phyloP scores from a whole-genome alignment of 2,797 vertebrate genomes.

The Peromyscus melanophrys region DNA sequence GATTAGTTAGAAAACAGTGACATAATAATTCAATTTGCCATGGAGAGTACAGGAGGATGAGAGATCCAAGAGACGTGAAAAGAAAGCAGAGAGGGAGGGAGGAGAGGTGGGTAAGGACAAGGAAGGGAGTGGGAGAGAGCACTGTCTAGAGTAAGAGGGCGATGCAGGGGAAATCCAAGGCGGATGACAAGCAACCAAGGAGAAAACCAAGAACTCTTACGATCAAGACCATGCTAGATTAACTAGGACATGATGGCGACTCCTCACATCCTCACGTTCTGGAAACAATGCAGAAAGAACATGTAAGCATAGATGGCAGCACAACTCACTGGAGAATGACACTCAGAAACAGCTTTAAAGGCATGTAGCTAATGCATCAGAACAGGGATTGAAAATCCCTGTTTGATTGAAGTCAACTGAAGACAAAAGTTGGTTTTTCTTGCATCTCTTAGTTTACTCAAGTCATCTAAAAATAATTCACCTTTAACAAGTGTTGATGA shows the following conservation, averaged over 20 bases:
- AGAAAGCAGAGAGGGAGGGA: no score
- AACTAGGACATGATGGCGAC: not conserved
- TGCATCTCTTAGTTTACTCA: conserved; percentile 65
- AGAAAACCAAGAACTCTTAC: not conserved
- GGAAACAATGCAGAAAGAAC: conserved; percentile 46
- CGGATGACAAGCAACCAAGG: not conserved
- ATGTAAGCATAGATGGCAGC: conserved; percentile 20
- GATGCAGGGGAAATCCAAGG: not conserved
- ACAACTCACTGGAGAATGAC: conserved; percentile 49
- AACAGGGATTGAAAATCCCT: conserved; percentile 46
- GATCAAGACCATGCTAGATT: not conserved
- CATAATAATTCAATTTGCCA: not conserved
- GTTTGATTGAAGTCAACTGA: conserved; percentile 61
- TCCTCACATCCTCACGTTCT: conserved; percentile 6
- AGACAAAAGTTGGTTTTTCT: conserved; percentile 67
- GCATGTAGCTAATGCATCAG: conserved; percentile 20
- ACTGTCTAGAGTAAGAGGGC: conserved; percentile 14
- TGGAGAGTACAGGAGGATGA: not conserved
- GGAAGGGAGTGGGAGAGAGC: not conserved
- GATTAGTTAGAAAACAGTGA: conserved; percentile 28
- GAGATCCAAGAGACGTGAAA: not conserved
- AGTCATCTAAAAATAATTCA: conserved; percentile 79
- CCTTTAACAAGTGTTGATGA: conserved; percentile 85
- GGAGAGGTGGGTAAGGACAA: not conserved
- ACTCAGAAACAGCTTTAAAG: conserved; percentile 26